Evolutionary conservation across 1,140 invertebrate species (phyloP), one percentile per base, ranked within the genome.

Genomic region (Trypoxylus dichotomus): DNA sequence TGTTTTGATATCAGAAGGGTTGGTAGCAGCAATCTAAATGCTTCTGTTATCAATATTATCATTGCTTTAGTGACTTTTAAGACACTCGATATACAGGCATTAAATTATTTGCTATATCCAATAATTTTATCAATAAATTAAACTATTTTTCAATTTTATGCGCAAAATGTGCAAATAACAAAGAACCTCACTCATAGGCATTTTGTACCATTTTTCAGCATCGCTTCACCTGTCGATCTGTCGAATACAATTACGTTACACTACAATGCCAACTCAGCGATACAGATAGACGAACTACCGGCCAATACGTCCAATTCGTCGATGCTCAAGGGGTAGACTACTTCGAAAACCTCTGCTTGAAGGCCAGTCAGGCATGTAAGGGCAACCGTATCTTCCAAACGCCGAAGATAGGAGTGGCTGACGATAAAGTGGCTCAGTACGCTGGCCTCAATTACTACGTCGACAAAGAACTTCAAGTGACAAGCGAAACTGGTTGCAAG

Each of bases 271-370:
- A 96, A 77, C 89, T 97, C 15, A 95, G 94, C 83, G 95, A 97
- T 83, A 93, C 94, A 5, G 96, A 97, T 85, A 88, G 96, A 21
- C 89, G 96, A 79, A 95, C 95, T 0, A 94, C 93, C 0, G 94
- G 93, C 0, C 94, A 94, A 83, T 93, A 93, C 83, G 91, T 94
- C 2, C 94, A 96, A 83, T 92, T 97, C 78, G 92, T 95, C 1
- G 96, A 97, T 81, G 94, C 94, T 1, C 94, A 94, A 81, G 96
- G 96, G 25, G 94, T 96, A 3, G 96, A 98, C 85, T 98, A 97
- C 84, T 98, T 97, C 85, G 96, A 98, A 88, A 98, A 97, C 87
- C 89, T 97, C n/a, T 98, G 96, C 83, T 87, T 97, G 79, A 94
- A 95, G 88, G 92, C 94, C 25, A 92, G 91, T 76, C 93, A 95